phyloP scores from a whole-genome alignment of 2,888 invertebrate genomes.

The Pelosia muscerda region DNA sequence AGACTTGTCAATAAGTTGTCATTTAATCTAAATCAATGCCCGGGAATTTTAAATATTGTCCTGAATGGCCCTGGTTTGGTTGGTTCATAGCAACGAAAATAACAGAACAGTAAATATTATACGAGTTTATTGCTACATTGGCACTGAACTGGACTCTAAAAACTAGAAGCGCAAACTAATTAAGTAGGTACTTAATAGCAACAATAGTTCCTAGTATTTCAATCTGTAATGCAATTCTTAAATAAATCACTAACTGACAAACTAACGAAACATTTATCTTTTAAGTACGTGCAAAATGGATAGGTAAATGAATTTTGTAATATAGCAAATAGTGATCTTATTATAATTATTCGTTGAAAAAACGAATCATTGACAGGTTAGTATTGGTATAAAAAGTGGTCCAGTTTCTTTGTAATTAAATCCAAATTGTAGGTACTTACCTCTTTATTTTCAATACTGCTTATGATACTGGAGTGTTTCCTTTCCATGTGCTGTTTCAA shows the following conservation, averaged over 20 bases:
- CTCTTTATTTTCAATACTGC: slow-evolving; percentile 27
- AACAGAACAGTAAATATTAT: neutral
- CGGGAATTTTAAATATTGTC: slow-evolving; percentile 11
- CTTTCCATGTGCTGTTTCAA: slow-evolving; percentile 42
- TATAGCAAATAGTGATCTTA: slow-evolving; percentile 2
- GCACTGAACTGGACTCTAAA: neutral
- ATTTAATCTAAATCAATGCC: no score
- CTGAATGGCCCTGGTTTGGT: slow-evolving; percentile 2
- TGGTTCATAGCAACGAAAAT: neutral
- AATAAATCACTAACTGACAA: no score
- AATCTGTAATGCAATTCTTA: no score
- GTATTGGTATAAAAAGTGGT: slow-evolving; percentile 20
- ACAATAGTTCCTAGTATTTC: no score
- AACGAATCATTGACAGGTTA: neutral
- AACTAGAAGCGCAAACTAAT: no score
- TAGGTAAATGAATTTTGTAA: slow-evolving; percentile 19
- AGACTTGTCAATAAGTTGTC: neutral
- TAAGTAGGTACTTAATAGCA: no score
- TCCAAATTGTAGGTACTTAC: slow-evolving; percentile 21
- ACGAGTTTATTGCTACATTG: neutral
- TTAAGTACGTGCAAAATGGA: no score
- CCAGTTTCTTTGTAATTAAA: slow-evolving; percentile 25
- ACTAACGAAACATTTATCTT: no score
- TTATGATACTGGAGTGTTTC: slow-evolving; percentile 35
- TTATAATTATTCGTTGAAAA: neutral